A percentile compares a stretch with the other conserved stretches of the same genome.
phyloP scores from a whole-genome alignment of 2,797 vertebrate genomes.

The Dendrocincla tyrannina region DNA sequence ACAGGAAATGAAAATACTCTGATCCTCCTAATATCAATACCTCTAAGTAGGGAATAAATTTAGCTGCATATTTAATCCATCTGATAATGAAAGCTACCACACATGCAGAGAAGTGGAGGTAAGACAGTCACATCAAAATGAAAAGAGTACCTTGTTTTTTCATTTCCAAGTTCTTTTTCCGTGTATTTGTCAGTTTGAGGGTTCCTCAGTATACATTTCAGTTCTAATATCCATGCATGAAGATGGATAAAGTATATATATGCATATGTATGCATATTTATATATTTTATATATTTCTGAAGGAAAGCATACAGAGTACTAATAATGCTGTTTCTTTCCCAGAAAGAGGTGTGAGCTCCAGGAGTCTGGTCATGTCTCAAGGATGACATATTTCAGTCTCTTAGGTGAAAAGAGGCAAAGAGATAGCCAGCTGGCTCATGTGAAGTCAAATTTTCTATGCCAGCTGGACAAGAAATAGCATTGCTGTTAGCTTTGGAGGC shows the following conservation, averaged over 20 bases:
- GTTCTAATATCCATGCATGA: neutral
- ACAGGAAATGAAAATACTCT: conserved; percentile 51
- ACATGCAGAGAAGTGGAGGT: neutral
- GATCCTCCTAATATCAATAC: neutral
- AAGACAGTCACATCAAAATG: neutral
- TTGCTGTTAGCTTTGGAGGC: conserved; percentile 38
- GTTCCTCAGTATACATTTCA: neutral
- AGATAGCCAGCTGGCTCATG: conserved; percentile 44
- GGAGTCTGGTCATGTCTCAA: neutral
- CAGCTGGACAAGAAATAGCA: conserved; percentile 27
- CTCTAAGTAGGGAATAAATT: neutral
- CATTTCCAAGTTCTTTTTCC: neutral
- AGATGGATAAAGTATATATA: neutral
- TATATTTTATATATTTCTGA: neutral
- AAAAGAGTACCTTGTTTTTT: neutral
- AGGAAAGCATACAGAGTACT: neutral
- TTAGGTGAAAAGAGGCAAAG: neutral
- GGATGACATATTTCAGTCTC: conserved; percentile 34
- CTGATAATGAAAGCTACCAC: neutral
- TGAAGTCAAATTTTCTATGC: neutral
- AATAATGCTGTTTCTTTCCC: neutral
- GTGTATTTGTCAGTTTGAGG: neutral
- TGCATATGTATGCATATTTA: neutral
- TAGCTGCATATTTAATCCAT: neutral
- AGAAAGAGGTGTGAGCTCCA: neutral